Conservation (phyloP, 1,140 invertebrate genomes). For the Zaprionus davidi region DNA sequence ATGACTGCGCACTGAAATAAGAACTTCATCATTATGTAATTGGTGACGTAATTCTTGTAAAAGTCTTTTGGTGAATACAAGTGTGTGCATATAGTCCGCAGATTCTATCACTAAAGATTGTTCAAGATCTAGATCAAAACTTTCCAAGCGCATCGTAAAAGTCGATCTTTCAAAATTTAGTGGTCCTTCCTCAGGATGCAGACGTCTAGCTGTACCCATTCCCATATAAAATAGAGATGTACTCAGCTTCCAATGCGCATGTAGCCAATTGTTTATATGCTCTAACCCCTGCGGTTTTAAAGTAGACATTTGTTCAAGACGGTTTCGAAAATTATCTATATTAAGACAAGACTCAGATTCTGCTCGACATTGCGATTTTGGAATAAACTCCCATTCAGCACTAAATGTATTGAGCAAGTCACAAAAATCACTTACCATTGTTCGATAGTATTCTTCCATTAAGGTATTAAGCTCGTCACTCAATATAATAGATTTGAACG, state of each 20-base stretch:
- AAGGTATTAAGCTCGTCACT: slow-evolving; percentile 39
- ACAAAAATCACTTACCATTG: slow-evolving; percentile 37
- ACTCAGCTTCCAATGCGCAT: slow-evolving; percentile 47
- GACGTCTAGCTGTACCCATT: slow-evolving; percentile 36
- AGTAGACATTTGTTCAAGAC: slow-evolving; percentile 46
- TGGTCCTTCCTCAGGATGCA: slow-evolving; percentile 38
- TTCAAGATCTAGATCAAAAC: slow-evolving; percentile 45
- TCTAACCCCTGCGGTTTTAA: slow-evolving; percentile 41
- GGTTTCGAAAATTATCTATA: slow-evolving; percentile 44
- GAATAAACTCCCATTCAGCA: slow-evolving; percentile 54
- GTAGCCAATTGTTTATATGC: slow-evolving; percentile 53
- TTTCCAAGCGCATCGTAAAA: slow-evolving; percentile 47
- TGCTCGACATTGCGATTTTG: slow-evolving; percentile 52
- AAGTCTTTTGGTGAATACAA: slow-evolving; percentile 33
- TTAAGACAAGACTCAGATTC: slow-evolving; percentile 55
- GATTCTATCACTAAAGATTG: slow-evolving; percentile 37
- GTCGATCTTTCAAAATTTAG: slow-evolving; percentile 23
- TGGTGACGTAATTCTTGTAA: slow-evolving; percentile 36
- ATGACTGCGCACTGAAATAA: slow-evolving; percentile 45
- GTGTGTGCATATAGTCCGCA: slow-evolving; percentile 42
- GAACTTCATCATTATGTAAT: slow-evolving; percentile 35
- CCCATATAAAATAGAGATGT: slow-evolving; percentile 50
- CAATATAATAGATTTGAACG: slow-evolving; percentile 32
- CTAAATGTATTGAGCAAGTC: slow-evolving; percentile 47
- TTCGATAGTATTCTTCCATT: slow-evolving; percentile 33